phyloP scores from a whole-genome alignment of 2,113 vertebrate genomes.

The Pterophyllum scalare region DNA sequence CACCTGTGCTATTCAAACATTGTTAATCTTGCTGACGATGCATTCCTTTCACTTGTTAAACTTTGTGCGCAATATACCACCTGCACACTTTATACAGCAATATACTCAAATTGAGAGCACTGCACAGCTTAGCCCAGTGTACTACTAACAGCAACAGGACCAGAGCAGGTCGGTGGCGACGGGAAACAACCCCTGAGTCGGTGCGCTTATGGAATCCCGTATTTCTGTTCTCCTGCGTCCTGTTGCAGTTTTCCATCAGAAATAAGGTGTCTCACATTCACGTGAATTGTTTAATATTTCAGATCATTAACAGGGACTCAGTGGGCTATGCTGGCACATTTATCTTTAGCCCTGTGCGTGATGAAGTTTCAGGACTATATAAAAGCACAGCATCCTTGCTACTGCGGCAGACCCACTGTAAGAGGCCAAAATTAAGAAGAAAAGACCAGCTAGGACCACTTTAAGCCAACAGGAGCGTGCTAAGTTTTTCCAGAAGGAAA shows the following conservation, averaged over 20 bases:
- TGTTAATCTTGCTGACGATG: conserved; percentile 43
- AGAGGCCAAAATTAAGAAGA: conserved; percentile 52
- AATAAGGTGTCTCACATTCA: conserved; percentile 49
- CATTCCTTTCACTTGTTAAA: conserved; percentile 32
- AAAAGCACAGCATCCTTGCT: conserved; percentile 64
- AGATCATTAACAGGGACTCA: conserved; percentile 52
- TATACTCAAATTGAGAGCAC: conserved; percentile 25
- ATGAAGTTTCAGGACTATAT: conserved; percentile 57
- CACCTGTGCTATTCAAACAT: conserved; percentile 61
- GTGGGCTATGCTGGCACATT: conserved; percentile 42
- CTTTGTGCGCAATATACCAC: conserved; percentile 10
- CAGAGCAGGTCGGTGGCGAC: conserved; percentile 55
- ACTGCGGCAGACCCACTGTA: conserved; percentile 53
- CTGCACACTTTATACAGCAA: too few relatives aligned
- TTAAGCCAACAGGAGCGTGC: conserved; percentile 60
- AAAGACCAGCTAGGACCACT: conserved; percentile 70
- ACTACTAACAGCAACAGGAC: conserved; percentile 61
- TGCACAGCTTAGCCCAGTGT: conserved; percentile 52
- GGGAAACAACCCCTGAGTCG: conserved; percentile 54
- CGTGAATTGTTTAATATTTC: conserved; percentile 50
- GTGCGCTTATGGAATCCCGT: too few relatives aligned
- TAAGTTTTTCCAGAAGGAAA: conserved; percentile 60
- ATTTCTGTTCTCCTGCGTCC: conserved; percentile 72
- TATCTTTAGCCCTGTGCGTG: conserved; percentile 42
- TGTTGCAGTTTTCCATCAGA: conserved; percentile 65